Conservation (phyloP, 2,888 invertebrate genomes). For the Gryllus longicercus region DNA sequence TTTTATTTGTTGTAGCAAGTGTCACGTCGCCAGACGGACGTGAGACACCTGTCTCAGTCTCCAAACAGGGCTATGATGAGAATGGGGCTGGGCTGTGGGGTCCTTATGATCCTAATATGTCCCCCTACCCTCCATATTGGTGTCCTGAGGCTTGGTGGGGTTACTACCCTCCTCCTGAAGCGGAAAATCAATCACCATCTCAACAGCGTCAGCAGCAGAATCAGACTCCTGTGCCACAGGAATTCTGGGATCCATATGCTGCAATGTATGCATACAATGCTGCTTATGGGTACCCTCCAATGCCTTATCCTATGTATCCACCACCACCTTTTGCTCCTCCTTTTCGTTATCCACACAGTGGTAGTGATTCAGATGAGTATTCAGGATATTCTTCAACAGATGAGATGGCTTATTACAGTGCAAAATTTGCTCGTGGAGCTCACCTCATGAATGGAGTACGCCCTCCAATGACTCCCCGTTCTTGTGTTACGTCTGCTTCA, state of each 20-base stretch:
- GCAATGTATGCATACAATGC: constrained; percentile 42
- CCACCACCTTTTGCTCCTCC: constrained; percentile 40
- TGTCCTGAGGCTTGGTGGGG: constrained; percentile 36
- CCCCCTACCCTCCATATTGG: constrained; percentile 31
- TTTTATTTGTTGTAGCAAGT: constrained; percentile 36
- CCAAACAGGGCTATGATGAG: constrained; percentile 31
- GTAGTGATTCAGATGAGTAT: constrained; percentile 38
- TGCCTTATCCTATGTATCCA: constrained; percentile 37
- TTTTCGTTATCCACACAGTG: constrained; percentile 33
- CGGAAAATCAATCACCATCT: constrained; percentile 24
- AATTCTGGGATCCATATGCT: constrained; percentile 41
- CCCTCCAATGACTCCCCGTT: not conserved
- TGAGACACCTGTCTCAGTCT: constrained; percentile 33
- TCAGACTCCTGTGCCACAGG: constrained; percentile 30
- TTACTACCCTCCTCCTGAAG: constrained; percentile 33
- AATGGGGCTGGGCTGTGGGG: constrained; percentile 27
- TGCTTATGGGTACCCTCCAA: constrained; percentile 38
- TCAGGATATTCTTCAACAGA: constrained; percentile 49
- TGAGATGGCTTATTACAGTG: constrained; percentile 47
- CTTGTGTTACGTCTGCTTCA: constrained; percentile 4
- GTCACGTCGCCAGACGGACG: constrained; percentile 32
- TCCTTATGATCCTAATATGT: constrained; percentile 30
- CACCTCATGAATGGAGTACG: constrained; percentile 29
- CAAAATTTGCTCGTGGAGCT: constrained; percentile 29
- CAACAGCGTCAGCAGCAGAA: constrained; percentile 38